Base-by-base conservation (phyloP, 1,140 invertebrate species). In the Maniola jurtina region DNA sequence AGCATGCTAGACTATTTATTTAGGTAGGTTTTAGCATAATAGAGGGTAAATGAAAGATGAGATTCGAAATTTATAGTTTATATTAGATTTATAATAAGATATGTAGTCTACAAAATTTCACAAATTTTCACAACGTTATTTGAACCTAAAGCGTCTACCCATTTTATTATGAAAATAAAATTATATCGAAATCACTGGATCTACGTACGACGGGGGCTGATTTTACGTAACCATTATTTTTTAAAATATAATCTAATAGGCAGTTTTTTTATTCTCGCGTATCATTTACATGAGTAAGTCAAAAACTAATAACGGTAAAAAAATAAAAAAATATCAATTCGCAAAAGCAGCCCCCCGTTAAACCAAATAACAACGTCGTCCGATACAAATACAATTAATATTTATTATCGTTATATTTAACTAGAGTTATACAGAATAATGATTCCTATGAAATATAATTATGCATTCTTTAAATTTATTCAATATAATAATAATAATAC, bases 391-490 rank as follows among this genome's bases (percentile, higher is more conserved):
- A 91, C 88, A 87, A 86, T 85, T 70, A 81, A 57, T 86, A 86
- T 89, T 89, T 86, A 90, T 89, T 88, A 92, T 89, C 81, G 84
- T 91, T 91, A 92, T 89, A 92, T 88, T 91, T 91, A 92, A 91
- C 91, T 92, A 92, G 88, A 92, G 88, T 92, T 91, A 92, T 92
- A 91, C 90, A 91, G 91, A 92, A 92, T 92, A 91, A 92, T 92
- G 89, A 91, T 92, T 91, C 90, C 89, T 92, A 92, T 92, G 89
- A 91, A 92, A 92, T 92, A 92, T 91, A 92, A 92, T 92, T 91
- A 89, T 89, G 86, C 84, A 88, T 90, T 89, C 79, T 87, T 91
- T 89, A 87, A 86, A 89, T 89, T 89, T 88, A 90, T 88, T 86
- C 84, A 89, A 86, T 91, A 88, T 79, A 81, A 87, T 88, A 86